Conservation (phyloP, 2,113 vertebrate genomes). For the Apeltes quadracus region DNA sequence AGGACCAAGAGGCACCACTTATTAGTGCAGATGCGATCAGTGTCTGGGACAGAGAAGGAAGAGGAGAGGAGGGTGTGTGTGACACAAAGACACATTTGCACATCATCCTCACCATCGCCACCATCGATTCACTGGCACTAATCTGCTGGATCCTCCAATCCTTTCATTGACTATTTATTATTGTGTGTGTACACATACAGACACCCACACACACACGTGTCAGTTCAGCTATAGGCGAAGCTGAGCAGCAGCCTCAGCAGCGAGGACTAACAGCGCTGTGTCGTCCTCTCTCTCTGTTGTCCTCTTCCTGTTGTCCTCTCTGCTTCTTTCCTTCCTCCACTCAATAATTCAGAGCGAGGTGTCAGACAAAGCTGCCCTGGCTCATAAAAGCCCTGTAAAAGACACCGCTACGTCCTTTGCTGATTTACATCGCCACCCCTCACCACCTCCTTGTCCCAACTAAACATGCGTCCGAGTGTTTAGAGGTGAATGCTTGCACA, state of each 20-base stretch:
- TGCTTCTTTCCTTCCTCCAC: slow-evolving; percentile 35
- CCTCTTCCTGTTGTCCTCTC: slow-evolving; percentile 68
- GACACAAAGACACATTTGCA: slow-evolving; percentile 31
- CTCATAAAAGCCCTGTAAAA: slow-evolving; percentile 77
- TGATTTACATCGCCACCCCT: slow-evolving; percentile 68
- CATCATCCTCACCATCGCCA: slow-evolving; percentile 20
- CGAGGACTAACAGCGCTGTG: slow-evolving; percentile 77
- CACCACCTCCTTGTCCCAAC: slow-evolving; percentile 66
- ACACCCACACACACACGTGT: slow-evolving; percentile 10
- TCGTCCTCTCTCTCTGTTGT: slow-evolving; percentile 66
- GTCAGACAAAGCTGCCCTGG: slow-evolving; percentile 83
- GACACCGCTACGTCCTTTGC: slow-evolving; percentile 69
- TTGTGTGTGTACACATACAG: neutral
- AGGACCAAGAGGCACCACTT: slow-evolving; percentile 58
- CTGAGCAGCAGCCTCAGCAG: slow-evolving; percentile 77
- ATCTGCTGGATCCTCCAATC: slow-evolving; percentile 16
- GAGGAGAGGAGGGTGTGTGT: slow-evolving; percentile 35
- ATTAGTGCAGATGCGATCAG: slow-evolving; percentile 67
- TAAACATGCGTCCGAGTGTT: slow-evolving; percentile 76
- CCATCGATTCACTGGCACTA: slow-evolving; percentile 15
- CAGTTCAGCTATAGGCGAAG: slow-evolving; percentile 64
- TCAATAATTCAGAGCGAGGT: slow-evolving; percentile 82
- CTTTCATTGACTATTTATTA: slow-evolving; percentile 27
- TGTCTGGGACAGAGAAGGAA: slow-evolving; percentile 60
- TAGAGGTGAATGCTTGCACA: slow-evolving; percentile 44